phyloP scores from a whole-genome alignment of 1,140 invertebrate species.

The Gryllus bimaculatus region DNA sequence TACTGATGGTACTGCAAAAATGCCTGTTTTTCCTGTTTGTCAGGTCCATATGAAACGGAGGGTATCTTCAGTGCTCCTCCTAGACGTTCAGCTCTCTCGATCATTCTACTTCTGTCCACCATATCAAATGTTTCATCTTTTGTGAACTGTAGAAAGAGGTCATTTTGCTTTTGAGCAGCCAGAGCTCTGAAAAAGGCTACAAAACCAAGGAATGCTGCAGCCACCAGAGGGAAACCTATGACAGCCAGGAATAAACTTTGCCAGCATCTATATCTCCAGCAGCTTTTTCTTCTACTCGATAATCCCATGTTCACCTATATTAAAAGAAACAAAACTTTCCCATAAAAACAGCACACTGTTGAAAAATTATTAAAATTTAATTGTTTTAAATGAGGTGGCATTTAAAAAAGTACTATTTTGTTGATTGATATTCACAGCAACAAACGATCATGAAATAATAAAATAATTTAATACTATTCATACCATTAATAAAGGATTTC shows the following conservation, averaged over 20 bases:
- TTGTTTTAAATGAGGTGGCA: too few species aligned
- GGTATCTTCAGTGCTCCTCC: slow-evolving; percentile 24
- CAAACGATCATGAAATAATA: too few species aligned
- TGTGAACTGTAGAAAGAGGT: slow-evolving; percentile 14
- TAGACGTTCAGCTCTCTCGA: slow-evolving; percentile 23
- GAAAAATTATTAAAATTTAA: too few species aligned
- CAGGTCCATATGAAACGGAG: slow-evolving; percentile 23
- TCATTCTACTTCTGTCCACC: slow-evolving; percentile 21
- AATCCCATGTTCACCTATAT: slow-evolving; percentile 14
- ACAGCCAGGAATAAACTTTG: slow-evolving; percentile 18
- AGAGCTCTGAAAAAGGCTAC: slow-evolving; percentile 19
- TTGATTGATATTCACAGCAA: too few species aligned
- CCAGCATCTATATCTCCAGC: slow-evolving; percentile 21
- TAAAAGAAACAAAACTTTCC: background rate
- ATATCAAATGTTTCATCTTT: slow-evolving; percentile 19
- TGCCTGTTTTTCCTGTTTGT: slow-evolving; percentile 23
- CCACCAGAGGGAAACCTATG: slow-evolving; percentile 19
- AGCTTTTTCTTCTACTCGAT: slow-evolving; percentile 18
- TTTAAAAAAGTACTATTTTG: too few species aligned
- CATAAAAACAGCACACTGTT: background rate
- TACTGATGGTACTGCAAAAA: slow-evolving; percentile 22
- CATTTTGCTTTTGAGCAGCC: slow-evolving; percentile 9
- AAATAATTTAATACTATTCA: too few species aligned
- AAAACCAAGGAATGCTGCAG: slow-evolving; percentile 14
- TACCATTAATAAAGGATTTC: too few species aligned